Conservation (phyloP, 2,888 invertebrate genomes). For the Argyresthia goedartella region DNA sequence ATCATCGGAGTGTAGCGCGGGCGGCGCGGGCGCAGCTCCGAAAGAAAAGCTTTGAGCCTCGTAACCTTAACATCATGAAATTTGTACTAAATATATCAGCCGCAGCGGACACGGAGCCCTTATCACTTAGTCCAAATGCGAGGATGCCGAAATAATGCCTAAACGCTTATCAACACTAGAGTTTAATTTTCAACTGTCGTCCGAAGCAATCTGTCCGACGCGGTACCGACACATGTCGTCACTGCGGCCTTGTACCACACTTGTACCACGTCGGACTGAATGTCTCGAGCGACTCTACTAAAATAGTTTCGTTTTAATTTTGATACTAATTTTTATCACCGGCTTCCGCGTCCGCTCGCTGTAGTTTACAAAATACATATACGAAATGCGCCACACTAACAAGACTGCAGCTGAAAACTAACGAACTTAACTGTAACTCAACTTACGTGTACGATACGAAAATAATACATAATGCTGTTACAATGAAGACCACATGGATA, state of each 20-base stretch:
- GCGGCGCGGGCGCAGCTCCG: conserved; percentile 44
- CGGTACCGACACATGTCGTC: conserved; percentile 14
- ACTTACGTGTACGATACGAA: conserved; percentile 20
- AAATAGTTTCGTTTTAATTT: conserved; percentile 65
- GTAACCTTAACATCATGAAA: conserved; percentile 70
- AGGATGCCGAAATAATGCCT: conserved; percentile 69
- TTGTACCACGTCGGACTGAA: conserved; percentile 21
- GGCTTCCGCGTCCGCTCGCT: conserved; percentile 62
- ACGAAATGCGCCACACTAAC: conserved; percentile 46
- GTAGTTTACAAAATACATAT: conserved; percentile 63
- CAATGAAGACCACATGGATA: conserved; percentile 70
- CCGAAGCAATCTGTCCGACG: conserved; percentile 3
- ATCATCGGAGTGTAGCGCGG: conserved; percentile 36
- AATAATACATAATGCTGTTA: conserved; percentile 53
- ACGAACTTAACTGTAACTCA: conserved; percentile 31
- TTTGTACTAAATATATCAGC: conserved; percentile 71
- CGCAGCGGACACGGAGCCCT: conserved; percentile 59
- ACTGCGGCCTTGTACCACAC: conserved; percentile 5
- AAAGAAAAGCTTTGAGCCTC: conserved; percentile 71
- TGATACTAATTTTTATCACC: conserved; percentile 64
- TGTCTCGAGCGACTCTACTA: conserved; percentile 29
- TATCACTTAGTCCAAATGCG: conserved; percentile 70
- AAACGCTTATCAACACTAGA: conserved; percentile 41
- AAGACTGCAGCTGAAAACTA: conserved; percentile 37
- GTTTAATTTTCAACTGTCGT: conserved; percentile 35